These are phyloP conservation scores for Coilia nasus DNA, from an alignment of 2,797 vertebrate species.

Conservation along the genomic window DNA sequence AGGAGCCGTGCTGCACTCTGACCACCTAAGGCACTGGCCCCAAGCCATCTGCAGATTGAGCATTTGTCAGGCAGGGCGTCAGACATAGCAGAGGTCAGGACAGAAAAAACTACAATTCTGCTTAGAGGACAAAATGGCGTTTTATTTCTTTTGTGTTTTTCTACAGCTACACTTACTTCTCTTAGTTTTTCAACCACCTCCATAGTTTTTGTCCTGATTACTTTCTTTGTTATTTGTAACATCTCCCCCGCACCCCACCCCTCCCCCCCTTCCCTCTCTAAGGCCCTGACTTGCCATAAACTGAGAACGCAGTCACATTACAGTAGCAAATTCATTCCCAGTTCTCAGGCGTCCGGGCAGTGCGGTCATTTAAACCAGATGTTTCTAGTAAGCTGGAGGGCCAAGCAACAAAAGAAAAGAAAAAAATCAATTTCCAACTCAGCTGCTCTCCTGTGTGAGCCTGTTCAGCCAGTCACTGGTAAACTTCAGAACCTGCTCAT, in stretches of 20 bases:
- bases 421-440: not conserved
- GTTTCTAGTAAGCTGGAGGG: conserved; percentile 17
- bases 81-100: not conserved
- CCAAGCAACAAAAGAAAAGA: too few relatives aligned
- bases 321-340: conserved; percentile 37
- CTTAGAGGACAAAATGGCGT: not conserved
- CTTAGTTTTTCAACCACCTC: not conserved
- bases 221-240: not conserved
- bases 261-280: not conserved
- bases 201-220: not conserved
- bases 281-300: not conserved
- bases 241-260: not conserved
- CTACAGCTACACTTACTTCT: not conserved
- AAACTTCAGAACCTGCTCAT: not conserved
- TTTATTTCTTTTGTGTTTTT: not conserved
- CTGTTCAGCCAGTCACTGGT: not conserved
- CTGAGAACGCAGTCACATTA: not conserved
- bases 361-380: conserved; percentile 38
- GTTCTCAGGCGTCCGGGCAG: conserved; percentile 15
- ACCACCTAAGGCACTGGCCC: conserved; percentile 13
- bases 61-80: not conserved
- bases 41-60: not conserved
- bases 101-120: conserved; percentile 1
- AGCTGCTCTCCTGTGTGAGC: not conserved
- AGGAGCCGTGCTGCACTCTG: not conserved